phyloP scores from a whole-genome alignment of 2,888 invertebrate species.

The Endotricha flammealis region DNA sequence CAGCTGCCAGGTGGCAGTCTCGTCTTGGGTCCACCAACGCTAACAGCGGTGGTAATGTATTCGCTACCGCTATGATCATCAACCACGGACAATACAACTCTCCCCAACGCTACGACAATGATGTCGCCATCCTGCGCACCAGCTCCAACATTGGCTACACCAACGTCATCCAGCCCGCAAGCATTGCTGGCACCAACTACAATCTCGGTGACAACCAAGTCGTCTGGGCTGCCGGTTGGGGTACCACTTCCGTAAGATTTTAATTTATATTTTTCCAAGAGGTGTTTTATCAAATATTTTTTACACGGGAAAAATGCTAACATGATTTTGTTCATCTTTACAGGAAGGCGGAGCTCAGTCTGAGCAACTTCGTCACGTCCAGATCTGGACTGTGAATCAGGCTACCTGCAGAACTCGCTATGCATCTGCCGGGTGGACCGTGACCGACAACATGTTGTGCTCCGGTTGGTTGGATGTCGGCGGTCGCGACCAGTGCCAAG shows the following conservation, averaged over 20 bases:
- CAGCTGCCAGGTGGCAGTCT: conserved; percentile 22
- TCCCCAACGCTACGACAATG: conserved; percentile 26
- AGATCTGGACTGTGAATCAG: conserved; percentile 37
- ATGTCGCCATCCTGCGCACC: conserved; percentile 34
- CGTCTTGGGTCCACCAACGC: conserved; percentile 31
- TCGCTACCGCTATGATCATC: conserved; percentile 17
- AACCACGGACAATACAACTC: conserved; percentile 27
- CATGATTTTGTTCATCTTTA: conserved; percentile 12
- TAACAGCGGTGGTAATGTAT: conserved; percentile 32
- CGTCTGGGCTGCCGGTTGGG: conserved; percentile 48
- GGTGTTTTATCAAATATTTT: neutral
- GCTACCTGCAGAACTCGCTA: conserved; percentile 32
- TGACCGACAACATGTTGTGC: conserved; percentile 48
- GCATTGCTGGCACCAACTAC: conserved; percentile 35
- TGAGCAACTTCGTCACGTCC: conserved; percentile 39
- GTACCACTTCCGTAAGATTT: conserved; percentile 30
- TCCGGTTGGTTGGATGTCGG: conserved; percentile 40
- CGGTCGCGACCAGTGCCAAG: conserved; percentile 41
- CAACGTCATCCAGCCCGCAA: conserved; percentile 26
- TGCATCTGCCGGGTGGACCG: conserved; percentile 16
- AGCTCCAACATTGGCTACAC: conserved; percentile 18
- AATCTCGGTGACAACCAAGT: conserved; percentile 30
- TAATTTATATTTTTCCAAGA: neutral
- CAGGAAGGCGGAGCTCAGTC: conserved; percentile 31
- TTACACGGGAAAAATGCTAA: neutral